phyloP scores from a whole-genome alignment of 2,888 invertebrate genomes.

The Scaptomyza cyrtandrae region DNA sequence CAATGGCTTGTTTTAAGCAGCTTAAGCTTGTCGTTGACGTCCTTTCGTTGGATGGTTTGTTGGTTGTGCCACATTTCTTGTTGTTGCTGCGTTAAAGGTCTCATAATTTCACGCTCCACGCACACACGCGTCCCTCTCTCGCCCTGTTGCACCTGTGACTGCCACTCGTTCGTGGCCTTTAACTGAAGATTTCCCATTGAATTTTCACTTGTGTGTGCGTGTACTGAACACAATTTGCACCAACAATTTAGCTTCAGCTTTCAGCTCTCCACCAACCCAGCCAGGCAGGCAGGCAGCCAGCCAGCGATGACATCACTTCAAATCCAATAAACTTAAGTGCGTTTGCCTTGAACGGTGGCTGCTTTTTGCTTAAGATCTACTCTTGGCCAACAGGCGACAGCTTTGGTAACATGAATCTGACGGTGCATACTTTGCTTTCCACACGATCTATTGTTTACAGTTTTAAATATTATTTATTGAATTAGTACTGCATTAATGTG shows the following conservation, averaged over 20 bases:
- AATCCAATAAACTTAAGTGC: slow-evolving; percentile 79
- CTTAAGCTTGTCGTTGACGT: slow-evolving; percentile 78
- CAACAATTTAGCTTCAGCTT: slow-evolving; percentile 40
- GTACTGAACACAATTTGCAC: slow-evolving; percentile 51
- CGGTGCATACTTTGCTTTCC: slow-evolving; percentile 9
- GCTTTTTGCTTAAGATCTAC: slow-evolving; percentile 13
- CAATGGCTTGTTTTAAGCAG: slow-evolving; percentile 76
- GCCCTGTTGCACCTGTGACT: slow-evolving; percentile 34
- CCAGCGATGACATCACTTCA: slow-evolving; percentile 55
- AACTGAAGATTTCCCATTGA: slow-evolving; percentile 45
- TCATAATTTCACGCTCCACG: slow-evolving; percentile 77
- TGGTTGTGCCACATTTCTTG: slow-evolving; percentile 13
- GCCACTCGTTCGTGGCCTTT: slow-evolving; percentile 55
- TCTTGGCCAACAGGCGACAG: slow-evolving; percentile 5
- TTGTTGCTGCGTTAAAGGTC: slow-evolving; percentile 58
- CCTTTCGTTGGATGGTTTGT: slow-evolving; percentile 31
- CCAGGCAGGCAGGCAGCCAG: background rate
- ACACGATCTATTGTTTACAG: slow-evolving; percentile 15
- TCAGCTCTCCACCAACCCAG: slow-evolving; percentile 28
- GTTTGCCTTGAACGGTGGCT: slow-evolving; percentile 18
- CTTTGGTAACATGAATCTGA: slow-evolving; percentile 9
- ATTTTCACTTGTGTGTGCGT: slow-evolving; percentile 30
- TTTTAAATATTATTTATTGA: background rate
- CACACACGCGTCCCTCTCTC: slow-evolving; percentile 53
- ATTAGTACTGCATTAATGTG: too few relatives aligned